Percentiles rank a stretch among this genome's conserved stretches.
Evolutionary conservation across 2,113 vertebrate species (phyloP).

Genomic region (Sphyrna mokarran): DNA sequence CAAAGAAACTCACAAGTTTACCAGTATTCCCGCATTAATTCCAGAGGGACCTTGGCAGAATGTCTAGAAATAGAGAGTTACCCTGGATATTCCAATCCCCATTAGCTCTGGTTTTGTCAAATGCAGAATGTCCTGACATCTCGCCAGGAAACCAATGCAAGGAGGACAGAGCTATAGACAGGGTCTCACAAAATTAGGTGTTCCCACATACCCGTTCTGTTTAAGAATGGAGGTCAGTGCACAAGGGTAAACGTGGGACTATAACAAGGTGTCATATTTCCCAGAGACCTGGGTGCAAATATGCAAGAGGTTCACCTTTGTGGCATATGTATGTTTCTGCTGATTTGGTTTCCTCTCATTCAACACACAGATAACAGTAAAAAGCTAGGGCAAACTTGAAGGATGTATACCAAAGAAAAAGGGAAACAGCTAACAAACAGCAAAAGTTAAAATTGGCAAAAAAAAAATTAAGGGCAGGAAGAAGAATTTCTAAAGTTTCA

Average conservation of each 20-base stretch:
- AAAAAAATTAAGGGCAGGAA: no score
- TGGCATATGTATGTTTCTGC: no score
- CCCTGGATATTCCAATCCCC: not conserved
- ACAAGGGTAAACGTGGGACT: not conserved
- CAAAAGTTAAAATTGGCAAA: not conserved
- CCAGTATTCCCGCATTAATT: not conserved
- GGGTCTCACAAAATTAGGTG: not conserved
- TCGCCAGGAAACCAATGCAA: not conserved
- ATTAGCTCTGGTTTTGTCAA: not conserved
- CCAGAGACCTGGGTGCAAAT: no score
- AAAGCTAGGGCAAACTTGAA: not conserved
- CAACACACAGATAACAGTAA: no score
- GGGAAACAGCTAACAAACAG: not conserved
- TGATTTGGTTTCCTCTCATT: no score
- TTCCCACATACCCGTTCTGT: not conserved
- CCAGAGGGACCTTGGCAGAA: not conserved
- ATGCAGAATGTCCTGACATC: not conserved
- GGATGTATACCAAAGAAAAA: not conserved
- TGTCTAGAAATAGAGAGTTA: not conserved
- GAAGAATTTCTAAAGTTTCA: no score
- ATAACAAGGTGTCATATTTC: no score
- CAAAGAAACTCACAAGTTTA: not conserved
- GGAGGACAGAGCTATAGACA: not conserved
- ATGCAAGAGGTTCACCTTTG: no score
- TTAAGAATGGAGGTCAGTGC: not conserved